Evolutionary conservation across 2,113 vertebrate species (phyloP), one percentile per base, ranked within the genome.

Genomic region (Rynchops niger): DNA sequence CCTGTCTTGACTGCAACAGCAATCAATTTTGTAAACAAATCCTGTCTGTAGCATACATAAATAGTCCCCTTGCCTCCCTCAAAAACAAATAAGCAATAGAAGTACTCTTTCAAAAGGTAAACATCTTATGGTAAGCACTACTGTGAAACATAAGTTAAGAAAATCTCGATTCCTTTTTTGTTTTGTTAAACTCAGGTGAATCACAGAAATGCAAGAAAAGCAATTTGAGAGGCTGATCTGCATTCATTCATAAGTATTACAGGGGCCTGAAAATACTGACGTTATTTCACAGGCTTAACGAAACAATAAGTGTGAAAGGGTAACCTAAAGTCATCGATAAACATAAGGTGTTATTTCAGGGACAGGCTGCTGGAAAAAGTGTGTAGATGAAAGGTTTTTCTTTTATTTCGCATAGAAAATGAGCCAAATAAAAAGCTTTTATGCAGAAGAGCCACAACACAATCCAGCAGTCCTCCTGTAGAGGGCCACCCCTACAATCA

Each of bases 401-500:
- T 70, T 72, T 36, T 7, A 50, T 38, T 90, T 84, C 34, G 82
- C 43, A 42, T 11, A 3, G 1, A 66, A 86, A 82, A 76, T 23
- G 1, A 36, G 34, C 7, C 45, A 38, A 6, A 9, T 4, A 49
- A 61, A 56, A 43, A 66, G 30, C 4, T 25, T 49, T 32, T 11
- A 26, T 50, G 14, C 47, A 83, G 40, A 86, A 86, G 3, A 65
- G 20, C 6, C 36, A 61, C n/a, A 42, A 26, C 2, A 42, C 23
- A 80, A 53, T 9, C 12, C 86, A 89, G 52, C 0, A 1, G 32
- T 73, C 30, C 43, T 76, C 30, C 55, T 11, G 5, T 0, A 86
- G 25, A 82, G 25, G 22, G n/a, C 9, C 5, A 20, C 19, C 22
- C 20, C 19, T 78, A 18, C 0, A 0, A 82, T 43, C 9, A 52